phyloP scores from a whole-genome alignment of 2,113 vertebrate genomes.

The Prunella himalayana region DNA sequence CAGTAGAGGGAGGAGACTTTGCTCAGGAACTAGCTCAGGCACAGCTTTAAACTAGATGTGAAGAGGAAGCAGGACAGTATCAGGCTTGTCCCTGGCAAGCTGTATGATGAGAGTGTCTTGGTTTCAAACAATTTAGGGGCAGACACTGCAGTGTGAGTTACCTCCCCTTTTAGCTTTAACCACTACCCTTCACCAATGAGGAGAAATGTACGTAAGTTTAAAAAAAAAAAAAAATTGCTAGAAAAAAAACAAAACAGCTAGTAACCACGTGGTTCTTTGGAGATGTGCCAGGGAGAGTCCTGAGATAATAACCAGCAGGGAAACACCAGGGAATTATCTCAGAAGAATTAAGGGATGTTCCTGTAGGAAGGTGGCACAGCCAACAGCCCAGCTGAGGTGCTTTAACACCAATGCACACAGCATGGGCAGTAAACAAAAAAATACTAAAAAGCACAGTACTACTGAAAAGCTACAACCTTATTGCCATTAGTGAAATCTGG shows the following conservation, averaged over 20 bases:
- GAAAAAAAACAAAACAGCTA: neutral
- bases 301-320: neutral
- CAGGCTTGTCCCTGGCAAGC: neutral
- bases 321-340: neutral
- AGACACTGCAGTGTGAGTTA: neutral
- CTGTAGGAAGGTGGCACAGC: neutral
- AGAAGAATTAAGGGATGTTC: neutral
- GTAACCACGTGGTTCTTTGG: neutral
- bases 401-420: neutral
- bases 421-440: neutral
- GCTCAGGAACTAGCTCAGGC: neutral
- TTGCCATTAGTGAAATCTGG: neutral
- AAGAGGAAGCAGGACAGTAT: neutral
- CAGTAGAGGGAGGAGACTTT: neutral
- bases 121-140: neutral
- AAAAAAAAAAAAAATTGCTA: neutral
- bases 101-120: rapidly evolving
- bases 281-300: rapidly evolving
- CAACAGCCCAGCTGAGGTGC: neutral
- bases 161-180: neutral
- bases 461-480: rapidly evolving
- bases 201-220: neutral
- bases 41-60: neutral
- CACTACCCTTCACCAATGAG: neutral
- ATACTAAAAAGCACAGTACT: neutral